phyloP scores from a whole-genome alignment of 2,888 invertebrate genomes.

The Cataglyphis livida region DNA sequence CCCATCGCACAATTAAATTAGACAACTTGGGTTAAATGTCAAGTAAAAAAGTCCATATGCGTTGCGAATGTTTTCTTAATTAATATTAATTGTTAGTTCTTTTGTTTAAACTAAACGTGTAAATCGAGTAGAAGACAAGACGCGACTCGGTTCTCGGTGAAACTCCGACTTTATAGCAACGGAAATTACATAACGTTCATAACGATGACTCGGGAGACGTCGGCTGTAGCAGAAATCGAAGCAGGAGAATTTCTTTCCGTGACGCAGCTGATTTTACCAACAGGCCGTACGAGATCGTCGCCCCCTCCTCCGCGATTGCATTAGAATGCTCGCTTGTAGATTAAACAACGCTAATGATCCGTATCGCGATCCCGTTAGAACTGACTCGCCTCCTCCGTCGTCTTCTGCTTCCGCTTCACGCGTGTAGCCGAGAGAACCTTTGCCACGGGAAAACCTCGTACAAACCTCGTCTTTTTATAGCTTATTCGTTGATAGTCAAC shows the following conservation, averaged over 20 bases:
- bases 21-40: not conserved
- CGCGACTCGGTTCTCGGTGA: not conserved
- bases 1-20: not conserved
- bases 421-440: conserved; percentile 25
- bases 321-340: conserved; percentile 65
- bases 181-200: conserved; percentile 57
- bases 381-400: conserved; percentile 66
- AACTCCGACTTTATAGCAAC: not conserved
- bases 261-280: conserved; percentile 53
- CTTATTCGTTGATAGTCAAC: conserved; percentile 23
- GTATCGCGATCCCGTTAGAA: conserved; percentile 81
- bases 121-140: not conserved
- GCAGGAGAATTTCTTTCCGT: conserved; percentile 51
- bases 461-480: conserved; percentile 22
- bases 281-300: not conserved
- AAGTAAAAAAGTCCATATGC: not conserved
- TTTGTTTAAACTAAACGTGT: not conserved
- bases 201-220: conserved; percentile 54
- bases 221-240: conserved; percentile 63
- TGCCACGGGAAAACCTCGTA: conserved; percentile 18
- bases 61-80: not conserved
- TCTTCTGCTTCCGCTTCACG: conserved; percentile 70
- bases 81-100: not conserved
- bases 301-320: conserved; percentile 16
- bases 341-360: conserved; percentile 79